phyloP scores from a whole-genome alignment of 2,797 vertebrate species.

The Setipinna tenuifilis region DNA sequence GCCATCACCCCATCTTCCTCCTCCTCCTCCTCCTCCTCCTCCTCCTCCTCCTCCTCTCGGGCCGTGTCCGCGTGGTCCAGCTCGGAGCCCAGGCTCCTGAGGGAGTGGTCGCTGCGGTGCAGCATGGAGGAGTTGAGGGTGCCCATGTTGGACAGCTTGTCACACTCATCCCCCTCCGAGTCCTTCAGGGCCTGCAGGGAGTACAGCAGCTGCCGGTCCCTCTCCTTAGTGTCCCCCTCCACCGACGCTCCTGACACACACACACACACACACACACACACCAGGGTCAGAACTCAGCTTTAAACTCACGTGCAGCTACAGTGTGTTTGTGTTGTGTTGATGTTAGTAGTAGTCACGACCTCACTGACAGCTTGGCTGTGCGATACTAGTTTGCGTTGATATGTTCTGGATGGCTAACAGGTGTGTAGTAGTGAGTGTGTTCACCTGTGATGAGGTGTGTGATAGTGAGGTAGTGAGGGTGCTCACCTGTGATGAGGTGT shows the following conservation, averaged over 20 bases:
- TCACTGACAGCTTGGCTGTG: too few relatives aligned
- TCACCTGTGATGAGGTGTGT: too few relatives aligned
- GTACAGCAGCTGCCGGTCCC: too few relatives aligned
- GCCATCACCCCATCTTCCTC: constrained; percentile 26
- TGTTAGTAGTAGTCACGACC: too few relatives aligned
- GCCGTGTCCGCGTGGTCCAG: constrained; percentile 70
- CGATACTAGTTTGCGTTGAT: too few relatives aligned
- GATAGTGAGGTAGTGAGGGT: too few relatives aligned
- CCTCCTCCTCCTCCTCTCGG: constrained; percentile 48
- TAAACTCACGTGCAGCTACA: too few relatives aligned
- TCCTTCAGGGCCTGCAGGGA: constrained; percentile 84
- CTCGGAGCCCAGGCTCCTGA: constrained; percentile 86
- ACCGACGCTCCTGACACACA: constrained; percentile 83
- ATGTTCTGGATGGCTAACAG: too few relatives aligned
- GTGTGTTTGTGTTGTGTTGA: too few relatives aligned
- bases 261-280: constrained; percentile 19
- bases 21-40: constrained; percentile 39
- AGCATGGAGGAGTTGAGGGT: constrained; percentile 94
- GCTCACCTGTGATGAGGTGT: too few relatives aligned
- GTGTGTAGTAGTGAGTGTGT: too few relatives aligned
- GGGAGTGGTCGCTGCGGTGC: constrained; percentile 87
- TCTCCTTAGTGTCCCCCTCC: constrained; percentile 75
- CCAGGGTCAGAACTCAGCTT: neutral
- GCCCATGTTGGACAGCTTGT: constrained; percentile 97
- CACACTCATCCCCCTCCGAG: constrained; percentile 81